Conservation (phyloP, 2,888 invertebrate species). For the Deladenus siricidicola region DNA sequence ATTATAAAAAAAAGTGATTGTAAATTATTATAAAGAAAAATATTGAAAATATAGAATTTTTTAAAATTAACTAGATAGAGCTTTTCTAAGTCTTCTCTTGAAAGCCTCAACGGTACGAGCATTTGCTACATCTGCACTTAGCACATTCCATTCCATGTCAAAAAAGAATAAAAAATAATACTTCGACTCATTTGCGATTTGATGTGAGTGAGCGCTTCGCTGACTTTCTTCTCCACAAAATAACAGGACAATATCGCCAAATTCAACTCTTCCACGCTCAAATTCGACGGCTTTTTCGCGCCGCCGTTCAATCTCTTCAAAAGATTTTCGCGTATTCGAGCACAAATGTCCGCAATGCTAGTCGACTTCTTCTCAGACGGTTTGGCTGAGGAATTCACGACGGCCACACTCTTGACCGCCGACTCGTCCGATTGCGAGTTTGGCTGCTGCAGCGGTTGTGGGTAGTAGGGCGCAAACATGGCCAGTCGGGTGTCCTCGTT, state of each 20-base stretch:
- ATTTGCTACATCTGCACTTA: too few species aligned
- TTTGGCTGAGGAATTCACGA: background rate
- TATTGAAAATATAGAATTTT: too few species aligned
- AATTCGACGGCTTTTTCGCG: too few species aligned
- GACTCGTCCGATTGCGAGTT: background rate
- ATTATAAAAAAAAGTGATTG: too few species aligned
- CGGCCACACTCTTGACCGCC: background rate
- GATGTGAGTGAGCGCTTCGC: constrained; percentile 24
- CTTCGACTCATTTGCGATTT: constrained; percentile 20
- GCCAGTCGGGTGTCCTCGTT: constrained; percentile 22
- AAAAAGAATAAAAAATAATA: too few species aligned
- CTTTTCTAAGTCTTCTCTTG: too few species aligned
- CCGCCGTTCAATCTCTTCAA: background rate
- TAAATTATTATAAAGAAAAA: too few species aligned
- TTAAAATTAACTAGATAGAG: too few species aligned
- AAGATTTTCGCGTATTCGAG: background rate
- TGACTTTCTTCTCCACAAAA: constrained; percentile 19
- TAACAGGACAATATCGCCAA: constrained; percentile 28
- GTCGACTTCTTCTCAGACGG: background rate
- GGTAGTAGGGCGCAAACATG: constrained; percentile 19
- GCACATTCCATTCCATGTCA: too few species aligned
- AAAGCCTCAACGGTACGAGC: too few species aligned
- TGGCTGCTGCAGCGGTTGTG: background rate
- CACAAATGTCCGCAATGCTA: background rate
- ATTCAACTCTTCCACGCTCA: background rate